phyloP scores from a whole-genome alignment of 2,888 invertebrate species.

The Alcis repandata region DNA sequence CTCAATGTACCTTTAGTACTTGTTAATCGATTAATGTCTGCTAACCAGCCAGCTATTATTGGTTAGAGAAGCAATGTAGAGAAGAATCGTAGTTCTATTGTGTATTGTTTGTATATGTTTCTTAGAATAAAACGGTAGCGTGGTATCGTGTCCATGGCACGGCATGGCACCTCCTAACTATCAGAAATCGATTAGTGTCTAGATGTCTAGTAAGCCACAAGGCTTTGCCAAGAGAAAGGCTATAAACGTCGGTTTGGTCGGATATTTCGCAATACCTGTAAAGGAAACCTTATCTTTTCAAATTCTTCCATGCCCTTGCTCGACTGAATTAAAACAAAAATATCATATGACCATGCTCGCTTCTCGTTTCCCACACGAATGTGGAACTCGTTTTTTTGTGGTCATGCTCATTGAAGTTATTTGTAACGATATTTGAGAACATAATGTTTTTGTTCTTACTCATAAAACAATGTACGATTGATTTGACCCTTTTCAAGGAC shows the following conservation, averaged over 20 bases:
- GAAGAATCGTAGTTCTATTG: background rate
- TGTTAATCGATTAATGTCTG: slow-evolving; percentile 24
- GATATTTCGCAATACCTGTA: slow-evolving; percentile 8
- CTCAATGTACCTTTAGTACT: slow-evolving; percentile 19
- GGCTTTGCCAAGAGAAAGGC: slow-evolving; percentile 16
- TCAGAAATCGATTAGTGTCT: slow-evolving; percentile 26
- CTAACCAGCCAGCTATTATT: slow-evolving; percentile 1
- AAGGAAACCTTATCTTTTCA: background rate
- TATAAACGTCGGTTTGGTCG: slow-evolving; percentile 16
- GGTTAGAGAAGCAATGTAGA: background rate
- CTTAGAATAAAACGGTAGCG: background rate
- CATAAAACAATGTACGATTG: background rate
- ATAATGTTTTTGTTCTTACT: slow-evolving; percentile 1
- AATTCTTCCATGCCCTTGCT: background rate
- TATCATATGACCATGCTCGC: slow-evolving; percentile 27
- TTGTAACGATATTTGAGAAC: slow-evolving; percentile 26
- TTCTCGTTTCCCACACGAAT: slow-evolving; percentile 20
- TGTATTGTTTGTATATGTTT: background rate
- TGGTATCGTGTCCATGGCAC: slow-evolving; percentile 14
- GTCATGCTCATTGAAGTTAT: slow-evolving; percentile 17
- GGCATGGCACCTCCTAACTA: slow-evolving; percentile 15
- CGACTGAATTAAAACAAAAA: slow-evolving; percentile 4
- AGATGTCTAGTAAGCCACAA: slow-evolving; percentile 21
- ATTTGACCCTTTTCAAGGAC: slow-evolving; percentile 6
- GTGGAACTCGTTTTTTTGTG: slow-evolving; percentile 9